Evolutionary conservation across 2,797 vertebrate species (phyloP).

Genomic region (Myripristis jacobus): DNA sequence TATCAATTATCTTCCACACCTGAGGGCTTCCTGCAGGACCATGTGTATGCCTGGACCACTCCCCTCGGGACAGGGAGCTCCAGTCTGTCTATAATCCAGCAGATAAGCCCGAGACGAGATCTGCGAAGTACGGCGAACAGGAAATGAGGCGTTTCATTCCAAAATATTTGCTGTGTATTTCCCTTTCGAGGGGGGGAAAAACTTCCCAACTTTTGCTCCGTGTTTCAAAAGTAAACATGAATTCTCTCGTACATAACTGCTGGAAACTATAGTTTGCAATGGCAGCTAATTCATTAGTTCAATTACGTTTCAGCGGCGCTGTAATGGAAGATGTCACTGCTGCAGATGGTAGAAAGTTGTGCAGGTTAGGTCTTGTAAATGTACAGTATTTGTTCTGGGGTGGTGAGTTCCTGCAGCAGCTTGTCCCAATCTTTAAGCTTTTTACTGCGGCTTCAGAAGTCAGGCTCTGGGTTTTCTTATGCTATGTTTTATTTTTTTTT

Average conservation of each 20-base stretch:
- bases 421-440: slow-evolving; percentile 8
- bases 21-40: slow-evolving; percentile 33
- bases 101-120: not conserved
- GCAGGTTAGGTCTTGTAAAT: too few species aligned
- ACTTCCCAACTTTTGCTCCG: not conserved
- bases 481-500: slow-evolving; percentile 15
- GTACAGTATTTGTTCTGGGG: not conserved
- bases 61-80: slow-evolving; percentile 9
- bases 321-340: not conserved
- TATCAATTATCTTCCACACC: slow-evolving; percentile 47
- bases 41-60: slow-evolving; percentile 22
- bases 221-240: not conserved
- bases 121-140: not conserved
- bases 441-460: slow-evolving; percentile 29
- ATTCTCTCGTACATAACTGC: not conserved
- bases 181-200: not conserved
- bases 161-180: not conserved
- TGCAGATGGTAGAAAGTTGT: too few species aligned
- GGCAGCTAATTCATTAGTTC: too few species aligned
- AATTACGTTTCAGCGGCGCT: too few species aligned
- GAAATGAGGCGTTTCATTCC: not conserved
- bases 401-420: not conserved
- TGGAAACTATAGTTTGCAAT: not conserved
- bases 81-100: slow-evolving; percentile 10
- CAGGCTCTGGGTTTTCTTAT: slow-evolving; percentile 5